Evolutionary conservation across 2,113 vertebrate genomes (phyloP), one percentile per base, ranked within the genome.

Genomic region (Vidua macroura): DNA sequence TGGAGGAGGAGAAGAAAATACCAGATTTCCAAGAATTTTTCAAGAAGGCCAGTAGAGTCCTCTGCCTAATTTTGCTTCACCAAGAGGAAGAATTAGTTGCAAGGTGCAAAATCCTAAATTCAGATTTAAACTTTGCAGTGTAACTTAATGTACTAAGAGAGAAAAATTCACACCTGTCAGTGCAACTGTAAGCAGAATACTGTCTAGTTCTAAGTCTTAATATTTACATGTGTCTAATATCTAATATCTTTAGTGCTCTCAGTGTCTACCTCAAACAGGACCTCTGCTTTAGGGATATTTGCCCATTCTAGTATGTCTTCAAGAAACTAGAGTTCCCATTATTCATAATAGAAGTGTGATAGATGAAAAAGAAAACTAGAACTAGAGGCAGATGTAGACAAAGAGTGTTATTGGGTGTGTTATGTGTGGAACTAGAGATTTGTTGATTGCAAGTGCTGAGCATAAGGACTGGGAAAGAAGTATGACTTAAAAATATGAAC

Each of bases 311-410:
- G 7, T 7, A 15, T 17, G 9, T 68, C 17, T 83, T 83, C 13
- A 62, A 28, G 64, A 66, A 91, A n/a, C 6, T 33, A 24, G 23
- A 83, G 37, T 69, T 77, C 49, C 25, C 21, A 10, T 25, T 80
- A 64, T n/a, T 46, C 0, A 0, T 16, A 56, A 52, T 13, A 83
- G 30, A 68, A 76, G 33, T 2, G 0, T 43, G 23, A 14, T 11
- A 43, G 39, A 72, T 13, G 31, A 52, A 66, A 35, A 69, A 73
- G 53, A 49, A 80, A 83, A 43, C 13, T 60, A 15, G 59, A 88
- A 28, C 8, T 39, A 46, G 49, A 39, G 30, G 31, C 27, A 60
- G n/a, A 83, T 49, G 58, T 41, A 80, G 59, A 46, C 20, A n/a
- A 31, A 28, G 37, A 13, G 33, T 0, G 3, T 9, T 76, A 30